Percentiles rank a stretch among this genome's conserved stretches.
phyloP scores from a whole-genome alignment of 2,113 vertebrate species.

The Camarhynchus parvulus region DNA sequence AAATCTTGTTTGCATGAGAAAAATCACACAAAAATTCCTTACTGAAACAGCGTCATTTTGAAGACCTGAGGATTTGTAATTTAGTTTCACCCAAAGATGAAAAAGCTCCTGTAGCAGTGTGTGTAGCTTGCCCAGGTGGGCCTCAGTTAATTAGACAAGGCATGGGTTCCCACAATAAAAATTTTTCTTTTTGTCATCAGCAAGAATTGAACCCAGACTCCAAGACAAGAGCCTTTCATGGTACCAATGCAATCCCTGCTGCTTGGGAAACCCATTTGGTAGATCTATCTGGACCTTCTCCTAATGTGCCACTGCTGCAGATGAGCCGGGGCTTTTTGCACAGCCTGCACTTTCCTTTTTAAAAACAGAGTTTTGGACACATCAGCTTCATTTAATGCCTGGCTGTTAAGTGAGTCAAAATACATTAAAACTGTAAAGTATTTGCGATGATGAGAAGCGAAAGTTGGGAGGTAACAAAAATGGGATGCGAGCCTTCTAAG shows the following conservation, averaged over 20 bases:
- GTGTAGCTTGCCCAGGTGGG: neutral
- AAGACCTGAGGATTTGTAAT: neutral
- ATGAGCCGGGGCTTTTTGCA: neutral
- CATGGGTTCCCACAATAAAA: neutral
- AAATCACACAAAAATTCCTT: neutral
- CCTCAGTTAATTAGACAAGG: neutral
- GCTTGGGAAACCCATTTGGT: neutral
- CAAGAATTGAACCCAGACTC: neutral
- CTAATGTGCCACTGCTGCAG: accelerated
- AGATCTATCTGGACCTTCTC: neutral
- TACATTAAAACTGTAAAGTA: neutral
- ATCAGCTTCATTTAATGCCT: neutral
- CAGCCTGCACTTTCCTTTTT: neutral
- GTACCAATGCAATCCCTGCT: neutral
- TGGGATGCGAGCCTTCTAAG: neutral
- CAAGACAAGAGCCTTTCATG: neutral
- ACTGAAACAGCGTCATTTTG: neutral
- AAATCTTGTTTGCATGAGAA: neutral
- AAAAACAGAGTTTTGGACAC: neutral
- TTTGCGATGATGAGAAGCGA: neutral
- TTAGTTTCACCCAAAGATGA: neutral
- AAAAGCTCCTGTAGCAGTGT: neutral
- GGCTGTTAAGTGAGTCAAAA: neutral
- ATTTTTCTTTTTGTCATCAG: neutral
- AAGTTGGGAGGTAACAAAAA: neutral